Conservation (phyloP, 2,888 invertebrate species). For the Tuta absoluta region DNA sequence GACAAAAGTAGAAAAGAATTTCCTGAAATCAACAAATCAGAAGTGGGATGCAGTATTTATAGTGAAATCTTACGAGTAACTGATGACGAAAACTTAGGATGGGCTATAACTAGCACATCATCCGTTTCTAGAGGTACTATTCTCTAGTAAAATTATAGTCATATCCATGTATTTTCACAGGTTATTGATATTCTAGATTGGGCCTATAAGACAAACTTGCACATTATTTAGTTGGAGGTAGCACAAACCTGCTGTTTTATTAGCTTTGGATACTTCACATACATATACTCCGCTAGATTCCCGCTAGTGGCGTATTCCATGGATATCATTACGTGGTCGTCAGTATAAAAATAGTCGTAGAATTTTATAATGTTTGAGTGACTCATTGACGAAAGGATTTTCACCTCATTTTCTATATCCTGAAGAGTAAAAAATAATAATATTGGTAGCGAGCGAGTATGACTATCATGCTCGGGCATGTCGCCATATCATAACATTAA, state of each 20-base stretch:
- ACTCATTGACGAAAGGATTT: conserved; percentile 84
- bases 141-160: too few relatives aligned
- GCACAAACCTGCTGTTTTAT: conserved; percentile 81
- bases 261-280: conserved; percentile 74
- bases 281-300: conserved; percentile 87
- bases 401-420: conserved; percentile 86
- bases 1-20: conserved; percentile 85
- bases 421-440: conserved; percentile 48
- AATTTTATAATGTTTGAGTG: conserved; percentile 89
- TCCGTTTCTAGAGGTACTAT: too few relatives aligned
- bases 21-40: conserved; percentile 70
- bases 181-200: too few relatives aligned
- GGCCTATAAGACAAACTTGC: too few relatives aligned
- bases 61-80: too few relatives aligned
- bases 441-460: too few relatives aligned
- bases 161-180: too few relatives aligned
- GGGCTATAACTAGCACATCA: too few relatives aligned
- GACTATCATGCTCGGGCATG: too few relatives aligned
- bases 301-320: conserved; percentile 94
- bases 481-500: too few relatives aligned
- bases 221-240: too few relatives aligned
- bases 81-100: too few relatives aligned
- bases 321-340: conserved; percentile 85
- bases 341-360: conserved; percentile 84
- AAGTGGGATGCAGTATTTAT: not conserved